Evolutionary conservation across 2,113 vertebrate genomes (phyloP).

Genomic region (Salvelinus fontinalis): DNA sequence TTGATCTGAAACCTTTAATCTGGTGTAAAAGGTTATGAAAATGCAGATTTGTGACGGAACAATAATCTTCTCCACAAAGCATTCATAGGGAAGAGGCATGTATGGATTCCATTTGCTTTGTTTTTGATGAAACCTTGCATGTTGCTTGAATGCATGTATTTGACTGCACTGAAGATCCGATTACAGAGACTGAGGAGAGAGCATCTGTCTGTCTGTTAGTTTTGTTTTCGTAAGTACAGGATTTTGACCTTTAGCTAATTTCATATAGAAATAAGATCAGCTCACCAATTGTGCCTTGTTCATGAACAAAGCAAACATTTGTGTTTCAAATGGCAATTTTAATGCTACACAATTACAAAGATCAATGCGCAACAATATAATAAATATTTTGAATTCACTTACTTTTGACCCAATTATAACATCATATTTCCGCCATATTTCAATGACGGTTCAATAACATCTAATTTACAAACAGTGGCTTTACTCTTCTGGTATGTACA

Average conservation of each 20-base stretch:
- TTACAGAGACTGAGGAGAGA: slow-evolving; percentile 4
- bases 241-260: slow-evolving; percentile 54
- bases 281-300: slow-evolving; percentile 62
- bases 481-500: background rate
- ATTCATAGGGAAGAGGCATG: slow-evolving; percentile 41
- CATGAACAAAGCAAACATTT: slow-evolving; percentile 63
- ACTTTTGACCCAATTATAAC: slow-evolving; percentile 39
- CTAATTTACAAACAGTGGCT: slow-evolving; percentile 42
- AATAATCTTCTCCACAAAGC: slow-evolving; percentile 59
- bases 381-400: slow-evolving; percentile 40
- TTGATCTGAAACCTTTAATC: slow-evolving; percentile 65
- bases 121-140: slow-evolving; percentile 42
- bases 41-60: slow-evolving; percentile 65
- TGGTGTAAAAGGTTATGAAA: slow-evolving; percentile 66
- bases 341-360: slow-evolving; percentile 41
- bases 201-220: slow-evolving; percentile 6
- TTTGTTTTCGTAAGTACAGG: background rate
- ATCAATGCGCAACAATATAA: slow-evolving; percentile 48
- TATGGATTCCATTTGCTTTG: slow-evolving; percentile 26
- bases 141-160: background rate
- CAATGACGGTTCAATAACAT: slow-evolving; percentile 29
- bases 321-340: slow-evolving; percentile 58
- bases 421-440: slow-evolving; percentile 26
- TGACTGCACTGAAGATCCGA: background rate
- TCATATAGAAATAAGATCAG: slow-evolving; percentile 54